A percentile compares a stretch with the other conserved stretches of the same genome.
Evolutionary conservation across 2,888 invertebrate species (phyloP).

Genomic region (Opisthograptis luteolata): DNA sequence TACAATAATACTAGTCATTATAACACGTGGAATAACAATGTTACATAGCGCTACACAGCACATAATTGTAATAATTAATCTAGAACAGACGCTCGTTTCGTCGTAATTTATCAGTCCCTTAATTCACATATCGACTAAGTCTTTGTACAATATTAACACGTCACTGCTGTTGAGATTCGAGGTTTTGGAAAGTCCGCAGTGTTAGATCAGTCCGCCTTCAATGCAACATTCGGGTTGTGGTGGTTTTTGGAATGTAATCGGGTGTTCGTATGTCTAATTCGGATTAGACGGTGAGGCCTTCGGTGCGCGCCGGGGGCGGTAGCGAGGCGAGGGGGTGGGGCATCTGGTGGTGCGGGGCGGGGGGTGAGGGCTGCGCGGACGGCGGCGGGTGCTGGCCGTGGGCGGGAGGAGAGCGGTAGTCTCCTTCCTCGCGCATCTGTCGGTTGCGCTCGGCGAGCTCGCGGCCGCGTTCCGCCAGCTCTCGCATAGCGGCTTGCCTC

Average conservation of each 20-base stretch:
- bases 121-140: constrained; percentile 55
- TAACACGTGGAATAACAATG: constrained; percentile 78
- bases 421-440: constrained; percentile 78
- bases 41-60: constrained; percentile 75
- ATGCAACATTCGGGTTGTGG: constrained; percentile 34
- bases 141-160: constrained; percentile 75
- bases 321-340: constrained; percentile 83
- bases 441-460: constrained; percentile 80
- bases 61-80: constrained; percentile 51
- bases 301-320: constrained; percentile 87
- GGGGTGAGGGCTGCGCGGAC: constrained; percentile 83
- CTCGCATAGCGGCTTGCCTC: constrained; percentile 78
- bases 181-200: constrained; percentile 35
- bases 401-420: constrained; percentile 77
- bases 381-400: constrained; percentile 64
- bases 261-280: constrained; percentile 38
- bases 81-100: constrained; percentile 59
- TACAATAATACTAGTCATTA: constrained; percentile 77
- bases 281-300: constrained; percentile 89
- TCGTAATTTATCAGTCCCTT: constrained; percentile 61
- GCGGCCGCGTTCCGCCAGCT: constrained; percentile 82
- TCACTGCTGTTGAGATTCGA: constrained; percentile 43
- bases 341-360: constrained; percentile 74
- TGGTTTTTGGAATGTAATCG: constrained; percentile 64
- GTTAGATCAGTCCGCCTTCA: constrained; percentile 40